Conservation (phyloP, 2,113 vertebrate species). For the Cololabis saira region DNA sequence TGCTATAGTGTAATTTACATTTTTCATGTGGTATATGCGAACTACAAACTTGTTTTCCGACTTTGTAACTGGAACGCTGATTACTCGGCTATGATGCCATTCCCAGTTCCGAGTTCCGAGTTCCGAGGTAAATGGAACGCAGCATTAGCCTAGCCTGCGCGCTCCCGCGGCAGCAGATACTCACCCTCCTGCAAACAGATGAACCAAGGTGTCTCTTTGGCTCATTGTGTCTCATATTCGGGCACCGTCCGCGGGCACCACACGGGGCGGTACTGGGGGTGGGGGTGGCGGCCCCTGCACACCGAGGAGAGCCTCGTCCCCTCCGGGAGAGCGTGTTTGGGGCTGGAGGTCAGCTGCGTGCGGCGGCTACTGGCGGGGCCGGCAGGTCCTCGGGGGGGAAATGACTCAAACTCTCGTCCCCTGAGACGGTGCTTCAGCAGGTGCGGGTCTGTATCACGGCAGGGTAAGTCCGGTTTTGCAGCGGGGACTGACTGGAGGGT, state of each 20-base stretch:
- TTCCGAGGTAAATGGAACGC: too few relatives aligned
- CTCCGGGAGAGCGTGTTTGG: constrained; percentile 41
- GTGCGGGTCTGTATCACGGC: not conserved
- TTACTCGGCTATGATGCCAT: too few relatives aligned
- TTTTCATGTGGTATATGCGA: too few relatives aligned
- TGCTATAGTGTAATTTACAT: too few relatives aligned
- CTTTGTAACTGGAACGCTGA: too few relatives aligned
- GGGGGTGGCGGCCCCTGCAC: constrained; percentile 20
- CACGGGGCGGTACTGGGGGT: constrained; percentile 5
- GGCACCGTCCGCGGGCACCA: constrained; percentile 63
- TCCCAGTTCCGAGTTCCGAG: too few relatives aligned
- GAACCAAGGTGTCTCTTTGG: constrained; percentile 94
- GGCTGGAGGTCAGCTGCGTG: constrained; percentile 70
- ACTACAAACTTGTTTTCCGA: too few relatives aligned
- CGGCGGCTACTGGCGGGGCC: constrained; percentile 50
- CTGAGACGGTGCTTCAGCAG: not conserved
- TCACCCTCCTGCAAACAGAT: constrained; percentile 96
- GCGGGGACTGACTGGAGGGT: not conserved
- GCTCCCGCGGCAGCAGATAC: too few relatives aligned
- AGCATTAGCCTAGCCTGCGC: too few relatives aligned
- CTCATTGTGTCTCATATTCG: constrained; percentile 92
- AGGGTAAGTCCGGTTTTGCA: not conserved
- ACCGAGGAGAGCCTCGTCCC: not conserved
- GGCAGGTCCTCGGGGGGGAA: constrained; percentile 30
- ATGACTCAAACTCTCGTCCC: constrained; percentile 18